Percentiles rank a stretch among this genome's conserved stretches.
Conservation (phyloP, 2,888 invertebrate species). For the Catocala nupta region DNA sequence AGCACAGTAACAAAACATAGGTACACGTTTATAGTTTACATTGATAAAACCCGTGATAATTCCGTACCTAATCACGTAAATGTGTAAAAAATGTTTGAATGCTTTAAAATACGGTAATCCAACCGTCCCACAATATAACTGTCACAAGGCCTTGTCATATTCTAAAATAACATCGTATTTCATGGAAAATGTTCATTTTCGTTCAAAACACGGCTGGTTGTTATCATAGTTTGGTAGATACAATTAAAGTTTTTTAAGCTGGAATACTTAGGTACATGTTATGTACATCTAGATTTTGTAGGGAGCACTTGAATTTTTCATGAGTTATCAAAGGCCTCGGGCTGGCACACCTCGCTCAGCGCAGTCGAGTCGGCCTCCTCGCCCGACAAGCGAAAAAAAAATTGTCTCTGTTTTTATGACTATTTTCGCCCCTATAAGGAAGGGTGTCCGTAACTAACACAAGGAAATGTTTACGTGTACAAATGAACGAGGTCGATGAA, state of each 20-base stretch:
- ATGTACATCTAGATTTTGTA: slow-evolving; percentile 55
- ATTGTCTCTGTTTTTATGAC: slow-evolving; percentile 66
- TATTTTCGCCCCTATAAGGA: slow-evolving; percentile 65
- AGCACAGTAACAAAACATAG: too few relatives aligned
- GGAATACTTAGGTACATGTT: slow-evolving; percentile 10
- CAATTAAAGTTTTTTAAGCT: slow-evolving; percentile 13
- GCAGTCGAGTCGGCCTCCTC: slow-evolving; percentile 48
- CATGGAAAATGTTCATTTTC: background rate
- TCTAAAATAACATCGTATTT: background rate
- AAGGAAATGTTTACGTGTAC: slow-evolving; percentile 65
- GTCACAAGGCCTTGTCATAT: background rate
- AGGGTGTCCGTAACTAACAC: slow-evolving; percentile 59
- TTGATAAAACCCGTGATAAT: too few relatives aligned
- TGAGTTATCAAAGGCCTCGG: slow-evolving; percentile 75
- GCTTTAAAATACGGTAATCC: background rate
- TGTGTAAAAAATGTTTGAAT: background rate
- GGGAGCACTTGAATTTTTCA: slow-evolving; percentile 78
- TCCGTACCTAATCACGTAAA: background rate
- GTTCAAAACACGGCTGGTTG: background rate
- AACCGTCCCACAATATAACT: background rate
- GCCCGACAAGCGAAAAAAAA: slow-evolving; percentile 56
- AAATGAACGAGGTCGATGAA: slow-evolving; percentile 58
- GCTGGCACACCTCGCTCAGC: slow-evolving; percentile 58
- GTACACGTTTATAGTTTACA: too few relatives aligned
- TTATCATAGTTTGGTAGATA: slow-evolving; percentile 6